phyloP scores from a whole-genome alignment of 2,113 vertebrate genomes.

The Galeopterus variegatus region DNA sequence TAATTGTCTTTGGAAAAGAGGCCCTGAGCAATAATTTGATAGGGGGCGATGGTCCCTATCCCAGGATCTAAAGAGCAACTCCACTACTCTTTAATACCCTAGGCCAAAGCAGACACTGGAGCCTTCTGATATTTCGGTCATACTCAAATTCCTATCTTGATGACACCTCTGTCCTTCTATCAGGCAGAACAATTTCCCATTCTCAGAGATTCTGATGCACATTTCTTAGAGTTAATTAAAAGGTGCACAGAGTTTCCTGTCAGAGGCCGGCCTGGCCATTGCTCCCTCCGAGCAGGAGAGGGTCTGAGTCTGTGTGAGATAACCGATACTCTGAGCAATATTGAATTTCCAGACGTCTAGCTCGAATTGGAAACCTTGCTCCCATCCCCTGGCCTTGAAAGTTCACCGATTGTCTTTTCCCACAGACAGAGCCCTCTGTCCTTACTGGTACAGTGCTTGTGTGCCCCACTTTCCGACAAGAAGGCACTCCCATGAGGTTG shows the following conservation, averaged over 20 bases:
- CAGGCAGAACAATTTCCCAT: slow-evolving; percentile 54
- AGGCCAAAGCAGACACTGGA: not conserved
- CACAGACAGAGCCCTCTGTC: slow-evolving; percentile 27
- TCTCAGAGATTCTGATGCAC: not conserved
- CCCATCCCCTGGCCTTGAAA: not conserved
- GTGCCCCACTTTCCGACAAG: not conserved
- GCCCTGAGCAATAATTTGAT: not conserved
- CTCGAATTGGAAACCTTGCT: slow-evolving; percentile 47
- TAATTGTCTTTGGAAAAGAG: slow-evolving; percentile 6
- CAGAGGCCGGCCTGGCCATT: not conserved
- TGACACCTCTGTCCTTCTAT: slow-evolving; percentile 52
- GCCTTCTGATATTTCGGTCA: slow-evolving; percentile 42
- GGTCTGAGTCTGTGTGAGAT: slow-evolving; percentile 5
- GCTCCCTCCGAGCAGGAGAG: not conserved
- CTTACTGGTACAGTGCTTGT: not conserved
- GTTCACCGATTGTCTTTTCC: slow-evolving; percentile 47
- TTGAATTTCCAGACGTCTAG: slow-evolving; percentile 72
- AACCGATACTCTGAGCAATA: slow-evolving; percentile 45
- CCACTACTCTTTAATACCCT: not conserved
- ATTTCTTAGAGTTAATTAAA: slow-evolving; percentile 68
- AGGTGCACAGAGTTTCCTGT: slow-evolving; percentile 29
- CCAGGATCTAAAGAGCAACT: not conserved
- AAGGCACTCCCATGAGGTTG: not conserved
- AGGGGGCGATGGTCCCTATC: not conserved
- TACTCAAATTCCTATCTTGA: slow-evolving; percentile 63